These are phyloP conservation scores for Micoletzkya japonica DNA, from an alignment of 2,888 invertebrate species.

Conservation along the genomic window DNA sequence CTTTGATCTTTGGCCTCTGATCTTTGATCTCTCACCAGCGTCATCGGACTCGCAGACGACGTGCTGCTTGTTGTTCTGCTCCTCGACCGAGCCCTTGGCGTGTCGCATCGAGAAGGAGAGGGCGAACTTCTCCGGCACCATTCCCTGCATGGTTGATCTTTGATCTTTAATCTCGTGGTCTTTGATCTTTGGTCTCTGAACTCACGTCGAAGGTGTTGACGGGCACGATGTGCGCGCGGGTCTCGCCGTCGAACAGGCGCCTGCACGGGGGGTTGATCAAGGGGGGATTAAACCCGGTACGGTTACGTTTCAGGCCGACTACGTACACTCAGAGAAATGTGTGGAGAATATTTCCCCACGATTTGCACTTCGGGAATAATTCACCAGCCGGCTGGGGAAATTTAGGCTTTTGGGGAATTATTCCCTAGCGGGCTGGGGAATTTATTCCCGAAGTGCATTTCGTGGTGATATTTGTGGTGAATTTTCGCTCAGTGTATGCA, in stretches of 20 bases:
- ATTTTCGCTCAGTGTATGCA: too few relatives aligned
- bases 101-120: constrained; percentile 94
- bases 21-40: constrained; percentile 76
- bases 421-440: too few relatives aligned
- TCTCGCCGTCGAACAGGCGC: constrained; percentile 8
- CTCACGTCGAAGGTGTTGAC: constrained; percentile 22
- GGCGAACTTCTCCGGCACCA: constrained; percentile 72
- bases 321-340: too few relatives aligned
- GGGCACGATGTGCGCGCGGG: constrained; percentile 26
- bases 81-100: constrained; percentile 74
- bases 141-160: constrained; percentile 15
- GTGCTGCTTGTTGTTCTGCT: constrained; percentile 92
- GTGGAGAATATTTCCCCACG: too few relatives aligned
- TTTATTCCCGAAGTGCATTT: too few relatives aligned
- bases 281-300: too few relatives aligned
- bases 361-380: too few relatives aligned
- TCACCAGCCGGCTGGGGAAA: too few relatives aligned
- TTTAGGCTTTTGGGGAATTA: too few relatives aligned
- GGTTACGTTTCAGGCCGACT: too few relatives aligned
- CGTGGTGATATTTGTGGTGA: too few relatives aligned
- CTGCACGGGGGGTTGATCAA: too few relatives aligned
- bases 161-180: background rate
- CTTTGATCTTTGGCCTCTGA: constrained; percentile 6
- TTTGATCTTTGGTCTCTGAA: background rate
- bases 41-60: constrained; percentile 95